phyloP scores from a whole-genome alignment of 2,888 invertebrate species.

The Agrochola circellaris region DNA sequence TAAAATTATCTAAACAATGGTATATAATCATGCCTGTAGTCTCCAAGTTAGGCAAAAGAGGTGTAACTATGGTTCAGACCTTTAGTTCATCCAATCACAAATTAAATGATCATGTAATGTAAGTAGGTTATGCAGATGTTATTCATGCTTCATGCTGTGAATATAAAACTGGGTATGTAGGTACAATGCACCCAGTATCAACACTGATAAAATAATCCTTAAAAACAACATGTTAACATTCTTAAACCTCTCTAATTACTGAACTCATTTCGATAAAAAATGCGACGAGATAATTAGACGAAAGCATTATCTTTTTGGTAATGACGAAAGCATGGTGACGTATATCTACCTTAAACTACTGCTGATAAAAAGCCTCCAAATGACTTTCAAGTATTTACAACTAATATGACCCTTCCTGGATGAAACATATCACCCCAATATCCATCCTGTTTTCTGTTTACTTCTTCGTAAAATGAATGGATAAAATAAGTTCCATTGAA shows the following conservation, averaged over 20 bases:
- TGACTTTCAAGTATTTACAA: background rate
- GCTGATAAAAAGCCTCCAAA: background rate
- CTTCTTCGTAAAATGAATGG: background rate
- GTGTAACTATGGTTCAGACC: background rate
- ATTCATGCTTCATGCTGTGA: background rate
- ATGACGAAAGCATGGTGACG: background rate
- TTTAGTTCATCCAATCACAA: background rate
- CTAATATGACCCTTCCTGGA: background rate
- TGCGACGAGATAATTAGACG: background rate
- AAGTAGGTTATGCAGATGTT: background rate
- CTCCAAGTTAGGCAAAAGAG: background rate
- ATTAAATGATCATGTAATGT: background rate
- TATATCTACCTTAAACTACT: background rate
- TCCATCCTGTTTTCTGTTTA: background rate
- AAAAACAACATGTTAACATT: constrained; percentile 7
- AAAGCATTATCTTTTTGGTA: constrained; percentile 5
- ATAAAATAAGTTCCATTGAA: background rate
- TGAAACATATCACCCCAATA: background rate
- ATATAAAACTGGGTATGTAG: background rate
- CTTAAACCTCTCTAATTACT: constrained; percentile 32
- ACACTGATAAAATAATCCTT: background rate
- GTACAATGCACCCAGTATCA: background rate
- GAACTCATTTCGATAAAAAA: constrained; percentile 44
- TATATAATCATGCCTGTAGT: background rate
- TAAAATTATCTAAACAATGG: too few species aligned